Evolutionary conservation across 2,888 invertebrate species (phyloP), one percentile per base, ranked within the genome.

Genomic region (Perdita meconis): DNA sequence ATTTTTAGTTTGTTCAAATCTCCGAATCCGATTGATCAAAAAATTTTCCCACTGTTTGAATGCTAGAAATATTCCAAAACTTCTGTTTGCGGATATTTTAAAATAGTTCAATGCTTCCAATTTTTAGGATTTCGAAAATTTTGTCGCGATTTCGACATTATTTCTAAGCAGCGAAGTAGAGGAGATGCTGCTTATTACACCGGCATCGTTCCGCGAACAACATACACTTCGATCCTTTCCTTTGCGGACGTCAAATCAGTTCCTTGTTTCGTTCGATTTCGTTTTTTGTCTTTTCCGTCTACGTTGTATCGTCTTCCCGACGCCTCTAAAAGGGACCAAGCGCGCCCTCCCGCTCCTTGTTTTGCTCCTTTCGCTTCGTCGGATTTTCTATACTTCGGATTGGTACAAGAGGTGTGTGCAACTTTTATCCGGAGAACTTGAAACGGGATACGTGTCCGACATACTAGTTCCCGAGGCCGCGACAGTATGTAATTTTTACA

Each of bases 191-290:
- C 4, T 56, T 56, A 19, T 19, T 30, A 36, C 36, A 36, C 22
- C 22, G 40, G 22, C 13, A 57, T 57, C 40, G 40, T 57, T 40
- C 38, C 38, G 57, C 13, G 40, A 40, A 38, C 22, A 42, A 47
- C 51, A 40, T 53, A 19, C 40, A 53, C 30, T 30, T 19, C 3
- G 24, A 50, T 8, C 24, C 40, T 42, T 55, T 24, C 10, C 64
- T 64, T 55, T 53, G 53, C 19, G 13, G 42, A 64, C 12, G 26
- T 55, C 38, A 40, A 64, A 53, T 64, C 53, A 64, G 64, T 34
- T 55, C 64, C 42, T 64, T 55, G 53, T 40, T 55, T 64, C 51
- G 30, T 5, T 34, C 40, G 53, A 55, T 40, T 30, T 42, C 26
- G 30, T 12, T 64, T 40, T 64, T 55, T 55, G 51, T 8, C 30